Percentiles rank a stretch among this genome's conserved stretches.
Conservation (phyloP, 1,140 invertebrate genomes). For the Monomorium pharaonis region DNA sequence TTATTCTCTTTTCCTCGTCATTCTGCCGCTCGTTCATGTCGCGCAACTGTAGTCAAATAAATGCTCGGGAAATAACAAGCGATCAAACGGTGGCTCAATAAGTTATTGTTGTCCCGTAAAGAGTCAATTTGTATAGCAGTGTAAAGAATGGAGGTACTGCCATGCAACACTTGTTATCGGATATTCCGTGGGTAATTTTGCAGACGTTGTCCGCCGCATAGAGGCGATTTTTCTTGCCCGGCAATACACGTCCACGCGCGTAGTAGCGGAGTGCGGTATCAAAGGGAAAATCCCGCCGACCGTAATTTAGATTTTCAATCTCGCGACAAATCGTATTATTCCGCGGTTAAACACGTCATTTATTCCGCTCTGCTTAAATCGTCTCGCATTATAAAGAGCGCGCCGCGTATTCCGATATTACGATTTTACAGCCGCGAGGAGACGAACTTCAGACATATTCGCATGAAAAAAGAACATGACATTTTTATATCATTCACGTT, state of each 20-base stretch:
- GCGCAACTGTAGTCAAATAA: conserved; percentile 27
- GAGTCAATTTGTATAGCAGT: conserved; percentile 56
- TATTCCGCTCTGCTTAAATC: conserved; percentile 29
- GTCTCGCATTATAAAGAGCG: neutral
- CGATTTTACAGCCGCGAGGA: neutral
- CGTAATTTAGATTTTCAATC: conserved; percentile 53
- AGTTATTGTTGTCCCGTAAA: conserved; percentile 46
- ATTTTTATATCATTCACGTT: neutral
- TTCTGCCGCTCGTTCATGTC: neutral
- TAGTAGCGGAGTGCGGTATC: conserved; percentile 25
- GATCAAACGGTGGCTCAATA: conserved; percentile 42
- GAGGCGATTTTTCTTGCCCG: conserved; percentile 48
- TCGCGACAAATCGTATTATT: conserved; percentile 45
- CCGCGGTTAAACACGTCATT: conserved; percentile 44
- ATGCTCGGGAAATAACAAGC: conserved; percentile 22
- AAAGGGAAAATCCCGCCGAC: conserved; percentile 19
- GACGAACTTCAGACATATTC: neutral
- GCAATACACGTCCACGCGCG: conserved; percentile 37
- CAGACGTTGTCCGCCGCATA: conserved; percentile 43
- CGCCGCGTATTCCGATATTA: neutral
- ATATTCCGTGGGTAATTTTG: conserved; percentile 54
- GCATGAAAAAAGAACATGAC: neutral
- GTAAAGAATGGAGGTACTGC: conserved; percentile 49
- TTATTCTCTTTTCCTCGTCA: neutral
- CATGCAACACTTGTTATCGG: conserved; percentile 54